Evolutionary conservation across 2,888 invertebrate genomes (phyloP).

Genomic region (Nephrotoma guestfalica): DNA sequence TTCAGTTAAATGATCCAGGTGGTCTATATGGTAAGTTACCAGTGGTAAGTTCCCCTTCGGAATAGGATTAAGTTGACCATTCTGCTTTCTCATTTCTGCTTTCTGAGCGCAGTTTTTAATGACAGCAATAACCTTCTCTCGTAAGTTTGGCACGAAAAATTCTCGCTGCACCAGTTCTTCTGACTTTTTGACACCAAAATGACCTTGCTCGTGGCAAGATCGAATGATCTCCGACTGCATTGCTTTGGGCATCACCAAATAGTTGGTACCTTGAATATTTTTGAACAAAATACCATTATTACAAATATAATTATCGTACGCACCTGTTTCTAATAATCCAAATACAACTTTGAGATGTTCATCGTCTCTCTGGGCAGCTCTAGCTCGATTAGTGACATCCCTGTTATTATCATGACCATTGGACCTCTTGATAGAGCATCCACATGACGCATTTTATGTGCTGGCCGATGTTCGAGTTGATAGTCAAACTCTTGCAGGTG

Average conservation of each 20-base stretch:
- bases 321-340: slow-evolving; percentile 9
- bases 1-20: slow-evolving; percentile 5
- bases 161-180: slow-evolving; percentile 4
- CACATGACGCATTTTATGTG: slow-evolving; percentile 12
- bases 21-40: slow-evolving; percentile 10
- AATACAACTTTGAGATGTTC: slow-evolving; percentile 11
- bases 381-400: neutral
- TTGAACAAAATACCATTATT: slow-evolving; percentile 12
- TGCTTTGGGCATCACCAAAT: slow-evolving; percentile 8
- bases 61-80: slow-evolving; percentile 19
- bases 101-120: slow-evolving; percentile 8
- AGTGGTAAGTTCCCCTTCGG: slow-evolving; percentile 13
- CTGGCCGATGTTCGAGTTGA: slow-evolving; percentile 10
- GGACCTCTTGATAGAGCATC: slow-evolving; percentile 6
- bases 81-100: slow-evolving; percentile 16
- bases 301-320: slow-evolving; percentile 11
- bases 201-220: no score
- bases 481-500: slow-evolving; percentile 14
- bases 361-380: slow-evolving; percentile 11
- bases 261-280: slow-evolving; percentile 9
- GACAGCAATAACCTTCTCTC: slow-evolving; percentile 4
- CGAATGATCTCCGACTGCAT: neutral
- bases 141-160: slow-evolving; percentile 6
- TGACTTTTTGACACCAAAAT: no score
- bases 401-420: neutral